phyloP scores from a whole-genome alignment of 2,888 invertebrate genomes.

The Tethea ocularis region DNA sequence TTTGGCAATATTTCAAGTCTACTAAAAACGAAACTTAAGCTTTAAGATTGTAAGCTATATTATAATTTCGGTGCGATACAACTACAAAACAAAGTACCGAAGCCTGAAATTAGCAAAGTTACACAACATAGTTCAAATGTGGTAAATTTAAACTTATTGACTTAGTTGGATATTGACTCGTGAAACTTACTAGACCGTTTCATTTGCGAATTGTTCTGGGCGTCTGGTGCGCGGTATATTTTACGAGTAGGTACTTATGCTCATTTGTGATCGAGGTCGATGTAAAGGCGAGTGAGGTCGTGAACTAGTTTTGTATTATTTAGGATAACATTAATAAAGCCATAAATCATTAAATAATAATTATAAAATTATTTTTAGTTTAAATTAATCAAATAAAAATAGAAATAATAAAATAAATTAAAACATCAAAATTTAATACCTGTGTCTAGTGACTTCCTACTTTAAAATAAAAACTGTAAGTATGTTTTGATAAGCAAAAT shows the following conservation, averaged over 20 bases:
- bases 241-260: too few species aligned
- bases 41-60: too few species aligned
- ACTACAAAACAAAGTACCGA: neutral
- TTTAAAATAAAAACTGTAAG: too few species aligned
- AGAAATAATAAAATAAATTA: too few species aligned
- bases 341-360: neutral
- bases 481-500: too few species aligned
- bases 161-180: slow-evolving; percentile 1
- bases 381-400: too few species aligned
- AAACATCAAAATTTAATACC: too few species aligned
- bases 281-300: too few species aligned
- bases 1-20: too few species aligned
- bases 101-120: slow-evolving; percentile 7
- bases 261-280: neutral
- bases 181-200: neutral
- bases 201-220: neutral
- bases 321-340: neutral
- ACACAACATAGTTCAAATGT: slow-evolving; percentile 5
- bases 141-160: slow-evolving; percentile 7
- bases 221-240: neutral
- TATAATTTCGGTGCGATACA: neutral
- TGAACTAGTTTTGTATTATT: neutral
- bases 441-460: too few species aligned
- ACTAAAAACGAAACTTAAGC: too few species aligned
- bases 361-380: too few species aligned